Percentiles rank a stretch among this genome's conserved stretches.
Evolutionary conservation across 2,113 vertebrate genomes (phyloP).

Genomic region (Empidonax traillii): DNA sequence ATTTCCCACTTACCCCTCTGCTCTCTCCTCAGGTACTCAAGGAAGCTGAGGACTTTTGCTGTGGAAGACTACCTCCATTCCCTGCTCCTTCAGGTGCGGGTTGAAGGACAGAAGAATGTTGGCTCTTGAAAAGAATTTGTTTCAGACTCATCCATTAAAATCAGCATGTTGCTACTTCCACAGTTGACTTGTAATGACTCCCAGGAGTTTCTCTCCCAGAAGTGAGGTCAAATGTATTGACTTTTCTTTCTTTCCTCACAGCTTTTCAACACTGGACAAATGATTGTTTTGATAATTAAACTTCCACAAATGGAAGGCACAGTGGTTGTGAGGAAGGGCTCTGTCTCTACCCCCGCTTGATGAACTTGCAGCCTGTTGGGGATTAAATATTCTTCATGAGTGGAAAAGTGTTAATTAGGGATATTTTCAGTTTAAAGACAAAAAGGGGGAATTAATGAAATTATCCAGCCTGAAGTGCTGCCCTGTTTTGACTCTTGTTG

Average conservation of each 20-base stretch:
- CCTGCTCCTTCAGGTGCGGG: neutral
- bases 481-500: neutral
- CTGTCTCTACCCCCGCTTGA: neutral
- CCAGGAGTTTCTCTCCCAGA: slow-evolving; percentile 23
- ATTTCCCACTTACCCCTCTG: neutral
- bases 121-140: slow-evolving; percentile 11
- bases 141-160: slow-evolving; percentile 48
- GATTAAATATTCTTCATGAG: neutral
- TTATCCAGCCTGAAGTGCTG: neutral
- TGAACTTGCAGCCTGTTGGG: neutral
- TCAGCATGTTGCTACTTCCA: slow-evolving; percentile 13
- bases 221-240: slow-evolving; percentile 21
- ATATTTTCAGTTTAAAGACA: neutral
- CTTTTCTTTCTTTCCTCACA: neutral
- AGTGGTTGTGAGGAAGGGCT: neutral
- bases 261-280: slow-evolving; percentile 24
- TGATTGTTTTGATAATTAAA: slow-evolving; percentile 20
- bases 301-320: neutral
- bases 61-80: neutral
- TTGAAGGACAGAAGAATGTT: slow-evolving; percentile 7
- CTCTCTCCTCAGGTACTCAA: neutral
- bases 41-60: neutral
- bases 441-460: neutral
- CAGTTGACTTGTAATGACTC: slow-evolving; percentile 24
- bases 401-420: neutral